Base-by-base conservation (phyloP, 2,888 invertebrate genomes). In the Aelia acuminata region DNA sequence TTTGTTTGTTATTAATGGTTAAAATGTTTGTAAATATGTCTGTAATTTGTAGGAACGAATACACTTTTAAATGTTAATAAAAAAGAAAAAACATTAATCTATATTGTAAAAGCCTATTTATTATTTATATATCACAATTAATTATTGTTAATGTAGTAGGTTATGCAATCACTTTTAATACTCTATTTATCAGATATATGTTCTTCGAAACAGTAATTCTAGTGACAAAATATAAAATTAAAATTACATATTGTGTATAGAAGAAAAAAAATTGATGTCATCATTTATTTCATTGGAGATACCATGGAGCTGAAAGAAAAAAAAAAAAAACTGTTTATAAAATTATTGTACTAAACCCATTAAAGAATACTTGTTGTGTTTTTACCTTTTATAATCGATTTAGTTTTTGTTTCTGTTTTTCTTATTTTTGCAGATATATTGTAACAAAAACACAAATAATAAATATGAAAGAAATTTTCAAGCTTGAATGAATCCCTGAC, bases 401-500 rank as follows among this genome's bases (percentile, higher is more conserved):
- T 75, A 75, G 75, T 39, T 47, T 80, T 80, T 43, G 63, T 63
- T 70, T 70, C 35, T 70, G 35, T 70, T 80, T 47, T 80, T 80
- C 80, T 80, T 39, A 80, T 80, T 80, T 80, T 80, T 80, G 80
- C 80, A 80, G 80, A 80, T 80, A 43, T 10, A 75, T 75, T 75
- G 80, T 80, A 80, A 43, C 80, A 43, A 80, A 43, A 43, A 80
- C 80, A 43, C 47, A n/a, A 80, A 80, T n/a, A 47, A 80, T n/a
- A 47, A 80, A 47, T 80, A 43, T 80, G 80, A 43, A 39, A 75
- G 43, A 80, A 80, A 80, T 80, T 31, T 43, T 80, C 80, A 43
- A 80, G 80, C 80, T 80, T 43, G 80, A n/a, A 43, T 39, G 80
- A 80, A 80, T n/a, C 22, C 13, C 39, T 7, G 80, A 43, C 43